Evolutionary conservation across 2,113 vertebrate species (phyloP).

Genomic region (Sakesphorus luctuosus): DNA sequence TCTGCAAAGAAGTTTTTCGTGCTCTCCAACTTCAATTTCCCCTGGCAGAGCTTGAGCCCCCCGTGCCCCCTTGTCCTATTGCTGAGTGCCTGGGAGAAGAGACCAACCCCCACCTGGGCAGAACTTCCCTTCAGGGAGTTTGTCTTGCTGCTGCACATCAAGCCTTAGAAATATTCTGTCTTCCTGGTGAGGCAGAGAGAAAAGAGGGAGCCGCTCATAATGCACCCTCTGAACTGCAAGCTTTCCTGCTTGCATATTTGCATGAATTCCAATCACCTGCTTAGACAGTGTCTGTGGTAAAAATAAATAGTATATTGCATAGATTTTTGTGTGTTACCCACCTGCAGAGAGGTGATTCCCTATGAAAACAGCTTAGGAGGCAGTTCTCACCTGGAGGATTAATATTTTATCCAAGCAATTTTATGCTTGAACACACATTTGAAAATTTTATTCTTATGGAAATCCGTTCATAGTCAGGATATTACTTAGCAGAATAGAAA

Average conservation of each 20-base stretch:
- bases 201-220: neutral
- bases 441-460: neutral
- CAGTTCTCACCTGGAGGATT: slow-evolving; percentile 3
- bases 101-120: no score
- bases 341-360: slow-evolving; percentile 22
- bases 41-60: no score
- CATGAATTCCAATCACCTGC: neutral
- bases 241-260: neutral
- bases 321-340: neutral
- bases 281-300: neutral
- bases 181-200: neutral
- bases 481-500: neutral
- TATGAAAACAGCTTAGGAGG: neutral
- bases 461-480: neutral
- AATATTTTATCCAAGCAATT: slow-evolving; percentile 42
- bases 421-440: slow-evolving; percentile 9
- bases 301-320: slow-evolving; percentile 5
- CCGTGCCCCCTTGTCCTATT: no score
- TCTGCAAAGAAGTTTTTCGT: no score
- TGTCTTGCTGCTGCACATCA: neutral
- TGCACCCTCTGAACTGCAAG: neutral
- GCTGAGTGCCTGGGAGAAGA: no score
- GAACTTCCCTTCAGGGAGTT: neutral
- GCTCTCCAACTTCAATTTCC: no score
- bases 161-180: neutral